Conservation (phyloP, 2,113 vertebrate genomes). For the Oreotrochilus melanogaster region DNA sequence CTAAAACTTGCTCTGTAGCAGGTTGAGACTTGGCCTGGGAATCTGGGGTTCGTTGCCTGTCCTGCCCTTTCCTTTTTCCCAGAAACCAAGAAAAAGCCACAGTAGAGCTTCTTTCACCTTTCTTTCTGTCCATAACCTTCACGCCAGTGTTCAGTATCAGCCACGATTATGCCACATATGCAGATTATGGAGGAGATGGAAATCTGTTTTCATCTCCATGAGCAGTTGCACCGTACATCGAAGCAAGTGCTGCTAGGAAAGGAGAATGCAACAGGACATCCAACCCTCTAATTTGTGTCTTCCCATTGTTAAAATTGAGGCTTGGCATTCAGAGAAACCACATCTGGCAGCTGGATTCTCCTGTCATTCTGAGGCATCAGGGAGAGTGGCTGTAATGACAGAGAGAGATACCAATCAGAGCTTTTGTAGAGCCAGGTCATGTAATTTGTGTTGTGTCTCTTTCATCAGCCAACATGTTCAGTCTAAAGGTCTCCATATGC, state of each 20-base stretch:
- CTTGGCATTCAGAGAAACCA: not conserved
- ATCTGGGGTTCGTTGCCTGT: not conserved
- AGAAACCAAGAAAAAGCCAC: not conserved
- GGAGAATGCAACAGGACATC: not conserved
- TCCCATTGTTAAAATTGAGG: not conserved
- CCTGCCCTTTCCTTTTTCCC: not conserved
- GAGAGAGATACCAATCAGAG: not conserved
- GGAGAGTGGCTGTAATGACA: not conserved
- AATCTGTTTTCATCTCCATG: not conserved
- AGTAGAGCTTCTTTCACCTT: not conserved
- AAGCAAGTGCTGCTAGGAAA: not conserved
- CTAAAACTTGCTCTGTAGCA: not conserved
- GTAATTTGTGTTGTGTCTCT: not conserved
- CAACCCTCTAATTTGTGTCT: not conserved
- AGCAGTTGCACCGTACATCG: not conserved
- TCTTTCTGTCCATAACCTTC: not conserved
- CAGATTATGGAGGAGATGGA: not conserved
- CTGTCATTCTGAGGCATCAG: not conserved
- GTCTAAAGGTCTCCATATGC: not conserved
- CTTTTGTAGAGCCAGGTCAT: not conserved
- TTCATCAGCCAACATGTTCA: not conserved
- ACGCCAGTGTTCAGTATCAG: fast-evolving
- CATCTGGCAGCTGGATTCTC: not conserved
- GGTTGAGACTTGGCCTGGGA: not conserved
- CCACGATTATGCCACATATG: not conserved